A percentile compares a stretch with the other conserved stretches of the same genome.
Conservation (phyloP, 2,888 invertebrate genomes). For the Unio pictorum region DNA sequence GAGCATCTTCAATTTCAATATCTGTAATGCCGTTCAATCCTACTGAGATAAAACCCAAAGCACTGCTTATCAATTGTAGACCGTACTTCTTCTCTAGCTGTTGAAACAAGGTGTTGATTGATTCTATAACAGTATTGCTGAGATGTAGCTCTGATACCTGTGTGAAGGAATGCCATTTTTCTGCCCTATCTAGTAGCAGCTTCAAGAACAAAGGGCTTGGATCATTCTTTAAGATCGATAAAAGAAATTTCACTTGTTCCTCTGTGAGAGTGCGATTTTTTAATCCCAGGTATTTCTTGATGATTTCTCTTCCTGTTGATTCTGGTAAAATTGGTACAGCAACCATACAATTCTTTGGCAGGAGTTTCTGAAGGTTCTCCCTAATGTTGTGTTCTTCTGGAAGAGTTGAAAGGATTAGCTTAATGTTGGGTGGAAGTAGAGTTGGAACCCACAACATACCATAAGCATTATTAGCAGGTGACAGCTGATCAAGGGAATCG, state of each 20-base stretch:
- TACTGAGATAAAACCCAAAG: conserved; percentile 61
- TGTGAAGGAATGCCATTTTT: conserved; percentile 58
- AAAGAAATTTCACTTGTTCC: conserved; percentile 42
- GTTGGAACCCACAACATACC: conserved; percentile 60
- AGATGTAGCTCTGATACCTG: conserved; percentile 27
- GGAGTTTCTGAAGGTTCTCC: conserved; percentile 37
- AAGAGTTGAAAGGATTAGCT: conserved; percentile 59
- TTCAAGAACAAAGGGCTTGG: conserved; percentile 64
- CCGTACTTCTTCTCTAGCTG: conserved; percentile 63
- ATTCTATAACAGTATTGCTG: conserved; percentile 48
- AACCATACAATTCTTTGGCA: conserved; percentile 47
- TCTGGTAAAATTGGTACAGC: conserved; percentile 52
- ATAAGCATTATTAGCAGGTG: conserved; percentile 47
- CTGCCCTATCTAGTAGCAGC: conserved; percentile 61
- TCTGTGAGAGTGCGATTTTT: conserved; percentile 49
- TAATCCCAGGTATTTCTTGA: conserved; percentile 44
- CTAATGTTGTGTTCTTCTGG: conserved; percentile 54
- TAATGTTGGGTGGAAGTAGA: conserved; percentile 57
- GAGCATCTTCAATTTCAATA: conserved; percentile 66
- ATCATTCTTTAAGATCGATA: conserved; percentile 40
- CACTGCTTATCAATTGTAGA: conserved; percentile 43
- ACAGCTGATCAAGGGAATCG: conserved; percentile 66
- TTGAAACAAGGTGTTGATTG: conserved; percentile 58
- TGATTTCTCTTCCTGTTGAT: conserved; percentile 53
- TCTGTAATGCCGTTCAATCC: conserved; percentile 64